Conservation (phyloP, 30 jellyfish, hydroid and myxozoan genomes). For the Aurelia aurita region DNA sequence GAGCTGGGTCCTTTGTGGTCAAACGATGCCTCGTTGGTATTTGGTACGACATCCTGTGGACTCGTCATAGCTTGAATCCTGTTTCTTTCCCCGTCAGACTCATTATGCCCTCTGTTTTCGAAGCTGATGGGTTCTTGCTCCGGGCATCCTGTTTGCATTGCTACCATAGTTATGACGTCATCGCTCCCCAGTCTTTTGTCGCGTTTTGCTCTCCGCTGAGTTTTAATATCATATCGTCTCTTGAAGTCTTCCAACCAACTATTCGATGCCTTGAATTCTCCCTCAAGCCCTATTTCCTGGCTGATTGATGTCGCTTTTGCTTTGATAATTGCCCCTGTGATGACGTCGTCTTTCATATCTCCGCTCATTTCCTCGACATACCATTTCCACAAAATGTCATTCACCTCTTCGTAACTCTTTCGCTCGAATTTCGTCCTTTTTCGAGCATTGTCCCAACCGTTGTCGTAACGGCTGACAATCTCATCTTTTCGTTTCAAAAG, state of each 20-base stretch:
- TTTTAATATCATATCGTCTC: conserved; percentile 44
- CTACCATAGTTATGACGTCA: conserved; percentile 60
- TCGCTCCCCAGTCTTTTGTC: not conserved
- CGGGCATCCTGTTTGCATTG: conserved; percentile 12
- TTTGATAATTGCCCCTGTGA: conserved; percentile 67
- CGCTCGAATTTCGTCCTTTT: conserved; percentile 48
- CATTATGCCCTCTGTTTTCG: not conserved
- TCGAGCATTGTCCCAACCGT: conserved; percentile 57
- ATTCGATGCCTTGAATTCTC: conserved; percentile 76
- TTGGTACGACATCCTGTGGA: not conserved
- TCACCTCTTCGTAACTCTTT: conserved; percentile 52
- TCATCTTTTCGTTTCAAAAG: conserved; percentile 68
- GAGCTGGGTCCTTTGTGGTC: not conserved
- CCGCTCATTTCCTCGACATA: conserved; percentile 10
- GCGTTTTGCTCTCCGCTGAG: conserved; percentile 15
- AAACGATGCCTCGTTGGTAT: not conserved
- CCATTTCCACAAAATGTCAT: conserved; percentile 52
- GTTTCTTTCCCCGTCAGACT: not conserved
- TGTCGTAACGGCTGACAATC: conserved; percentile 54
- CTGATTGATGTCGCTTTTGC: conserved; percentile 56
- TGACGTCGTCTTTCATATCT: not conserved
- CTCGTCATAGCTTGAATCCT: not conserved
- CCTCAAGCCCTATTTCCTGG: conserved; percentile 47
- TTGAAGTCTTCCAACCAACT: conserved; percentile 76
- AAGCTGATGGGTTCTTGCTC: not conserved